Evolutionary conservation across 2,797 vertebrate genomes (phyloP), one percentile per base, ranked within the genome.

Genomic region (Falco berigora): DNA sequence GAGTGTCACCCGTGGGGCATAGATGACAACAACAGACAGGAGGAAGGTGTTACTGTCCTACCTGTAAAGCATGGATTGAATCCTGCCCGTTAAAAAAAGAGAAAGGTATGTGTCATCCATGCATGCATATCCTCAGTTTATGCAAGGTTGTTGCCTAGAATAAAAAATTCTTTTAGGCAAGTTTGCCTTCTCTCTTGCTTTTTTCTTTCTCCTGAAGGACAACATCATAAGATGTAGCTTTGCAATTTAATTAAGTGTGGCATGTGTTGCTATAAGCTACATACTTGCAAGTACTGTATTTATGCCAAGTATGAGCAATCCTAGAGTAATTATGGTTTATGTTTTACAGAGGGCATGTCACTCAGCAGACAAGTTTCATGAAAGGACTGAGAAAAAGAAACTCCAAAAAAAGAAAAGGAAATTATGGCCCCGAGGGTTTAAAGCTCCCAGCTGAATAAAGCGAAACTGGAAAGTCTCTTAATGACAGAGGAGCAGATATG

Each of bases 271-370:
- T 97, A 92, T 92, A 95, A 97, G 94, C 92, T 83, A 94, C 82
- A 64, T 85, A 69, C 79, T 96, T 93, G 58, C 90, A 95, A 97
- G 93, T 90, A 81, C 50, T 91, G 92, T 93, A 92, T 95, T 97
- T 94, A 96, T 96, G 96, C 95, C 95, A 92, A 97, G 86, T 91
- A 96, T 95, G 94, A 96, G 86, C 91, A 95, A 95, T 96, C 90
- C 79, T 78, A 18, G 63, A 80, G 85, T 94, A 95, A 96, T 96
- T 94, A 97, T 58, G 94, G 94, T 66, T 93, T 95, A 67, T 87
- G 76, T 79, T 96, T 94, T 96, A 95, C 86, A 86, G 92, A 93
- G 95, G 95, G 93, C 94, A 97, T 94, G 91, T 96, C 95, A 92
- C 38, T 94, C 91, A 94, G 82, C 89, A 96, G 92, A 96, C 67